These are phyloP conservation scores for Epinotia demarniana DNA, from an alignment of 2,888 invertebrate genomes.

Conservation along the genomic window DNA sequence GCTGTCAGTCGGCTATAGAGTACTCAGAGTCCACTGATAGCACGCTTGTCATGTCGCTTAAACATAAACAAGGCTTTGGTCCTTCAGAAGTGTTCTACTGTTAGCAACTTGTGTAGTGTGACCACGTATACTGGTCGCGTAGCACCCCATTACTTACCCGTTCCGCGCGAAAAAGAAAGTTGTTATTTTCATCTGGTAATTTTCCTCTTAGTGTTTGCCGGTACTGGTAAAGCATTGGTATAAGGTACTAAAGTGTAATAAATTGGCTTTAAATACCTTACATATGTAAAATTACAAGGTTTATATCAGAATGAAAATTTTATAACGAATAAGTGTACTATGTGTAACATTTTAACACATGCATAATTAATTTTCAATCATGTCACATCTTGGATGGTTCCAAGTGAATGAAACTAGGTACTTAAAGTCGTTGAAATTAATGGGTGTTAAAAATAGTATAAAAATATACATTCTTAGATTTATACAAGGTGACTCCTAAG, in stretches of 20 bases:
- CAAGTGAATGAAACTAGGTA: no score
- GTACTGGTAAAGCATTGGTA: slow-evolving; percentile 4
- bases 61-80: not conserved
- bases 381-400: no score
- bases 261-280: not conserved
- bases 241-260: not conserved
- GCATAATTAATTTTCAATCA: no score
- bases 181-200: slow-evolving; percentile 42
- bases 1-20: no score
- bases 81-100: slow-evolving; percentile 16
- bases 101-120: slow-evolving; percentile 7
- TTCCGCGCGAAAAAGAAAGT: slow-evolving; percentile 43
- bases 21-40: no score
- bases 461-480: no score
- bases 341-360: no score
- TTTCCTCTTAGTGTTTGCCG: slow-evolving; percentile 25
- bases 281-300: not conserved
- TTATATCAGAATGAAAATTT: not conserved
- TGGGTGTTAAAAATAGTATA: no score
- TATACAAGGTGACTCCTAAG: no score
- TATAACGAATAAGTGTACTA: no score
- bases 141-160: slow-evolving; percentile 45
- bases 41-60: no score
- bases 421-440: no score
- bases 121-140: slow-evolving; percentile 39